Evolutionary conservation across 1,140 invertebrate species (phyloP), one percentile per base, ranked within the genome.

Genomic region (Lepidurus arcticus): DNA sequence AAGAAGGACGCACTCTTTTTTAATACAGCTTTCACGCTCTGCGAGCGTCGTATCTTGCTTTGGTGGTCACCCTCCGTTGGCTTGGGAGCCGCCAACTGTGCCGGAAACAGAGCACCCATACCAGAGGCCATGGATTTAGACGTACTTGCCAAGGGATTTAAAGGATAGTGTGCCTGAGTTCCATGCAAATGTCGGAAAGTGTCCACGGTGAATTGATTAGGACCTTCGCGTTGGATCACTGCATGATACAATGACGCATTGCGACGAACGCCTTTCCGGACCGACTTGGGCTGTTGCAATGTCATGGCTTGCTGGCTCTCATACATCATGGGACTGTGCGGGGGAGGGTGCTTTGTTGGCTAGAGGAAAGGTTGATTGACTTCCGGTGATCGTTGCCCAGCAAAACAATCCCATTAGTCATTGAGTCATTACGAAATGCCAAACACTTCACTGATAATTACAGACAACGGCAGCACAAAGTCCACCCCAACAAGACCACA

Each of bases 1-100:
- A 65, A 65, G 53, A 65, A 65, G 21, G 53, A 65, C 53, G 53
- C 53, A 16, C 53, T 65, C 53, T 65, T 65, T 65, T 65, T 65
- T 13, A 65, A 65, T 13, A 65, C 53, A 13, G 53, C 53, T 65
- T 13, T 65, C 53, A 65, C 53, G 53, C 53, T 65, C 7, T 65
- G 53, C 5, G 53, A 65, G 21, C 53, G 53, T 4, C 53, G 53
- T n/a, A 65, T 65, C 8, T 65, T 65, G 0, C 9, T 65, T n/a
- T 13, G 16, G 16, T 16, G 53, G 53, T 65, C 53, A 65, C 53
- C 53, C 16, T 65, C 53, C 21, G 53, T 65, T 65, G 53, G n/a
- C n/a, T 65, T 65, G 53, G 53, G 53, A 65, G 53, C 53, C 6
- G 53, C 53, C 53, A 65, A 65, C 53, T 65, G 53, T 13, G 53